These are phyloP conservation scores for Lepilemur septentrionalis DNA, from an alignment of 2,797 vertebrate species.

Conservation along the genomic window DNA sequence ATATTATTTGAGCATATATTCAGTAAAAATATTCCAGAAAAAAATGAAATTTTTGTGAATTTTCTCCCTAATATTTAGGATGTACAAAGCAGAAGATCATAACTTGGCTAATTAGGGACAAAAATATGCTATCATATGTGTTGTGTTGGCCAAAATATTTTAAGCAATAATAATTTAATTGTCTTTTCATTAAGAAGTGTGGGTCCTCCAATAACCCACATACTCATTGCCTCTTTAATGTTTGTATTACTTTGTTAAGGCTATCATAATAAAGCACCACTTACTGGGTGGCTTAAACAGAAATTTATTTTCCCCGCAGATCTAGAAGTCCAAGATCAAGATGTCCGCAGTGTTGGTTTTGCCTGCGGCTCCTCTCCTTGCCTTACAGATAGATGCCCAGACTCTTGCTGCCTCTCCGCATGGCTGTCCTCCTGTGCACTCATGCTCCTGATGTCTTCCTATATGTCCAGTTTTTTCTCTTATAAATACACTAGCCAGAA, in stretches of 20 bases:
- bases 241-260: background rate
- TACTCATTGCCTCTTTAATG: background rate
- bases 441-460: too few species aligned
- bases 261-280: background rate
- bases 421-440: too few species aligned
- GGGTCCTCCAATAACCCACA: background rate
- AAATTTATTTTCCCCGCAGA: background rate
- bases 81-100: background rate
- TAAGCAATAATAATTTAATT: background rate
- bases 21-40: background rate
- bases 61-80: background rate
- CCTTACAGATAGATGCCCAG: background rate
- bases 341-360: background rate
- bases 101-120: background rate
- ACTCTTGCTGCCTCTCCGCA: background rate
- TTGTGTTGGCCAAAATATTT: background rate
- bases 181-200: background rate
- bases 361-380: background rate
- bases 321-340: background rate
- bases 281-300: too few species aligned
- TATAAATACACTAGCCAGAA: background rate
- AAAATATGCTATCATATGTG: too few species aligned
- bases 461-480: background rate
- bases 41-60: background rate
- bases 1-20: background rate